Evolutionary conservation across 2,888 invertebrate genomes (phyloP), one percentile per base, ranked within the genome.

Genomic region (Odontocolon sp.): DNA sequence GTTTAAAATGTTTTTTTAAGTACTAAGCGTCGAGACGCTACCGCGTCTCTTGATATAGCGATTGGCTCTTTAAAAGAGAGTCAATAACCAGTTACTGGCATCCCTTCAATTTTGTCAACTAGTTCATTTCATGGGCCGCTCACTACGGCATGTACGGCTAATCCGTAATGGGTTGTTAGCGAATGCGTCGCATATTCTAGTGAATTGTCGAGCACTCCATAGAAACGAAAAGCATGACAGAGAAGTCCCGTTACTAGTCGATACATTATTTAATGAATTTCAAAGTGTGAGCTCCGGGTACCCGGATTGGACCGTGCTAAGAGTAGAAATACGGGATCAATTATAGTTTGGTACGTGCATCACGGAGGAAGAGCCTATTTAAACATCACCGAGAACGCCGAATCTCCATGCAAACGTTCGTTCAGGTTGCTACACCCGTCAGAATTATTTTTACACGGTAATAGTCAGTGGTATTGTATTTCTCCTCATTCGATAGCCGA

Each of bases 221-320:
- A 16, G 31, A 23, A 47, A 40, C 14, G 40, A 6, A 16, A n/a
- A 9, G 11, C 21, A 23, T 14, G 21, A 21, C 23, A 47, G 9
- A 45, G 21, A 61, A 47, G 23, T 47, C 21, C 21, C 9, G 31
- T 26, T 40, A 28, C 6, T 14, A 18, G n/a, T 28, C 40, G 23
- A 63, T 63, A 14, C 63, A 23, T 47, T 47, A 63, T 63, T 63
- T 21, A 47, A 63, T 63, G 63, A 63, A 63, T 63, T 23, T 21
- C 63, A 47, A 45, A 47, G 36, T 14, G 33, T 47, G 21, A 33
- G 11, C 23, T 18, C 63, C 36, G 47, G 23, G 47, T 18, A 26
- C 5, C 59, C n/a, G 42, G 31, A 59, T 59, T 6, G 18, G 28
- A 8, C 14, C 31, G n/a, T 4, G 14, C 9, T 14, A 14, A 14